Conservation (phyloP, 2,888 invertebrate species). For the Gandaritis pyraliata region DNA sequence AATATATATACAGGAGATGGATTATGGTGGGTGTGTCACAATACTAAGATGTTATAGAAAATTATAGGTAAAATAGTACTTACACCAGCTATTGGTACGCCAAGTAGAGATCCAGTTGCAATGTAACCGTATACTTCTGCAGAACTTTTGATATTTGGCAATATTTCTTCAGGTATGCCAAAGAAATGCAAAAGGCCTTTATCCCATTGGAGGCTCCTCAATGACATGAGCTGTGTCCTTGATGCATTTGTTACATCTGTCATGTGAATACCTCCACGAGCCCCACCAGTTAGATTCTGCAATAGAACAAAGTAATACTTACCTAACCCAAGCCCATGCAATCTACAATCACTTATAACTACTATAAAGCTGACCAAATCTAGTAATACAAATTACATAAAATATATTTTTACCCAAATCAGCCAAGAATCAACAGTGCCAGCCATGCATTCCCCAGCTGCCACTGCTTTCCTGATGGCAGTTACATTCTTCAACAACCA, state of each 20-base stretch:
- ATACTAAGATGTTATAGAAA: too few species aligned
- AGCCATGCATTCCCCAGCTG: slow-evolving; percentile 88
- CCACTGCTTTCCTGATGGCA: slow-evolving; percentile 88
- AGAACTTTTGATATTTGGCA: slow-evolving; percentile 95
- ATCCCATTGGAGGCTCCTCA: slow-evolving; percentile 95
- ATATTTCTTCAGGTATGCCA: slow-evolving; percentile 91
- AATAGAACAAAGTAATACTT: slow-evolving; percentile 35
- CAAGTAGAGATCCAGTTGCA: slow-evolving; percentile 88
- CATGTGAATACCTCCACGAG: slow-evolving; percentile 86
- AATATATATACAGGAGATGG: too few species aligned
- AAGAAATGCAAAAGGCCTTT: slow-evolving; percentile 94
- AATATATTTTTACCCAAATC: slow-evolving; percentile 88
- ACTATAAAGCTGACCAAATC: too few species aligned
- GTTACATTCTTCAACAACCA: slow-evolving; percentile 96
- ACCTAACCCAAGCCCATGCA: not conserved
- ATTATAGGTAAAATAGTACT: slow-evolving; percentile 52
- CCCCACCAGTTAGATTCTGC: slow-evolving; percentile 86
- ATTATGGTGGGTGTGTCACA: too few species aligned
- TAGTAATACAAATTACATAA: not conserved
- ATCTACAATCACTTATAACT: too few species aligned
- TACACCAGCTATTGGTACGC: slow-evolving; percentile 95
- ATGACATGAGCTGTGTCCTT: slow-evolving; percentile 97
- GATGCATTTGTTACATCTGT: slow-evolving; percentile 99
- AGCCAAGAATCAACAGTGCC: slow-evolving; percentile 98
- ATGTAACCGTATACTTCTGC: slow-evolving; percentile 96